These are phyloP conservation scores for Eurypyga helias DNA, from an alignment of 2,113 vertebrate genomes.

Conservation along the genomic window DNA sequence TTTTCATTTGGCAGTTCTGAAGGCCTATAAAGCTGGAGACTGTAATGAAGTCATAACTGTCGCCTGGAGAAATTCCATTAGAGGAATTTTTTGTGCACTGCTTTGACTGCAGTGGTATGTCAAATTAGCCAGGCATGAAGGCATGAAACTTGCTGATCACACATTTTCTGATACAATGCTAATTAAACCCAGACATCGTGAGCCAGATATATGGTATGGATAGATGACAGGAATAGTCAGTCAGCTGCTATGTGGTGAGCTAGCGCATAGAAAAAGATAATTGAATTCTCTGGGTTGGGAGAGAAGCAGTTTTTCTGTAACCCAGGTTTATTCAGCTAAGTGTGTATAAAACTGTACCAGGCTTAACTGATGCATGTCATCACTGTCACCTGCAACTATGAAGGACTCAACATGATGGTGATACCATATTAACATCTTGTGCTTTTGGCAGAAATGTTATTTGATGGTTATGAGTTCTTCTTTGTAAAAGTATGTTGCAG, in stretches of 20 bases:
- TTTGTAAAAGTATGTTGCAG: neutral
- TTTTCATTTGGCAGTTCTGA: neutral
- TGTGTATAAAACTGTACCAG: neutral
- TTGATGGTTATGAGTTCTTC: neutral
- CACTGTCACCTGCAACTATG: neutral
- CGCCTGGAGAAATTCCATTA: neutral
- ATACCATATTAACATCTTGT: neutral
- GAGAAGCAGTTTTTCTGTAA: neutral
- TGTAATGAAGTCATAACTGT: neutral
- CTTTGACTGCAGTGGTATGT: neutral
- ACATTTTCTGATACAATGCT: neutral
- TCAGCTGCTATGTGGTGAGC: neutral
- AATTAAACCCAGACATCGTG: neutral
- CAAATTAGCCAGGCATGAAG: neutral
- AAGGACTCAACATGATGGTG: neutral
- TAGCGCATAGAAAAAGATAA: neutral
- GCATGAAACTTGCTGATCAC: neutral
- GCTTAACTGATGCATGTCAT: neutral
- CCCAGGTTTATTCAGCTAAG: accelerated
- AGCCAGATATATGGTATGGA: neutral
- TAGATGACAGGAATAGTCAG: neutral
- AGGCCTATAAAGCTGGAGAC: neutral
- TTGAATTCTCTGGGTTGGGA: neutral
- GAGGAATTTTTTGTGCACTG: neutral
- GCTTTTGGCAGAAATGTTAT: neutral